Conservation (phyloP, 2,888 invertebrate species). For the Mactromeris polynyma region DNA sequence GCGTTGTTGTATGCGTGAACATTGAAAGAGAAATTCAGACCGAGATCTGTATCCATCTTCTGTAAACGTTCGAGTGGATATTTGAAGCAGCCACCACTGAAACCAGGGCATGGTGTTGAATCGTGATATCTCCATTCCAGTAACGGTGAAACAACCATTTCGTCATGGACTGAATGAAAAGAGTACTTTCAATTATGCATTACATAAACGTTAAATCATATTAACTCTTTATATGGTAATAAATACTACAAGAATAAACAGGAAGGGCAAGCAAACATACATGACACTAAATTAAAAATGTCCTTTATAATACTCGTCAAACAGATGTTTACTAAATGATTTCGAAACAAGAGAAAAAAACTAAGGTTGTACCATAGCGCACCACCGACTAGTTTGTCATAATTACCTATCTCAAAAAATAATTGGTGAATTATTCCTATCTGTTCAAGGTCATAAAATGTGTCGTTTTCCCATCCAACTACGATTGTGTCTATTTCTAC, state of each 20-base stretch:
- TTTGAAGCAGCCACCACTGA: constrained; percentile 47
- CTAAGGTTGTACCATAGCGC: too few species aligned
- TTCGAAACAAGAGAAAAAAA: too few species aligned
- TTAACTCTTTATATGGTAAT: too few species aligned
- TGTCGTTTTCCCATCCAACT: constrained; percentile 64
- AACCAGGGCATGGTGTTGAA: constrained; percentile 26
- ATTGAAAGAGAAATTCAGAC: constrained; percentile 44
- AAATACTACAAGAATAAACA: too few species aligned
- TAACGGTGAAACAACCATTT: constrained; percentile 30
- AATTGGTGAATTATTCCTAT: constrained; percentile 49
- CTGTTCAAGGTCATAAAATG: constrained; percentile 70
- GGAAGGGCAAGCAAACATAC: too few species aligned
- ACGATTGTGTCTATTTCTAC: constrained; percentile 41
- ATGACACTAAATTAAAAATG: too few species aligned
- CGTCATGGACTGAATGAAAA: constrained; percentile 42
- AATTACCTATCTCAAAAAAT: constrained; percentile 67
- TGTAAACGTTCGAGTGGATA: constrained; percentile 55
- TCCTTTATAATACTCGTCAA: too few species aligned
- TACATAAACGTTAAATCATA: too few species aligned
- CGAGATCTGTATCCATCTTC: constrained; percentile 48
- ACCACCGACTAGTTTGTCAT: not conserved
- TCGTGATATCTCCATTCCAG: constrained; percentile 56
- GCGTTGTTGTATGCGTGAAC: constrained; percentile 65
- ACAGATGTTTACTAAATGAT: too few species aligned
- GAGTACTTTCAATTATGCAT: too few species aligned